Base-by-base conservation (phyloP, 2,797 vertebrate genomes). In the Centroberyx gerrardi region DNA sequence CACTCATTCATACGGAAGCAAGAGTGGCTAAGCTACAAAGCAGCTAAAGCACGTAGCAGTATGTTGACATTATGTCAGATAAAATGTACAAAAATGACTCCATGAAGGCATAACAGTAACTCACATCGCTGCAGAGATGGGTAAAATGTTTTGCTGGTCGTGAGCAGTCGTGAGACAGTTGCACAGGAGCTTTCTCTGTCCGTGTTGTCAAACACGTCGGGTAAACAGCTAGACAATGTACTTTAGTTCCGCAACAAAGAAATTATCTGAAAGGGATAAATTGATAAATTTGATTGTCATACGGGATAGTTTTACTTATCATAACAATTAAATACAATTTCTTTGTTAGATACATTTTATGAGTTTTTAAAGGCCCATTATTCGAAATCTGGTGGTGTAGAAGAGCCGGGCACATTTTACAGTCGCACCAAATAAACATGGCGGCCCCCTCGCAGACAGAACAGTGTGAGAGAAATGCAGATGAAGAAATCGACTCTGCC, bases 351-450 rank as follows among this genome's bases (percentile, higher is more conserved):
- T 53, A 29, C 0, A 40, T 5, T 17, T 12, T 14, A 51, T 40
- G 68, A 5, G 10, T 1, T 33, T 62, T 67, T n/a, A 7, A 17
- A 49, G 17, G 18, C 3, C 1, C 5, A 17, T 6, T 49, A n/a
- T 28, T 54, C 2, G n/a, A 54, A 22, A 22, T 52, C 18, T 22
- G 28, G 4, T n/a, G 3, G 8, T 4, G 5, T 13, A 27, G 27
- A 52, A 22, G 10, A 72, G 18, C 54, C 84, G 93, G 86, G 22
- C 72, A 14, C 0, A 22, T 78, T 88, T 86, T 3, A 80, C 1
- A 2, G 90, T 72, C n/a, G 81, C 76, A 93, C 93, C 87, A 87
- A 91, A 93, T 69, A 92, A 91, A 90, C 82, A 94, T 94, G 91
- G 91, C 90, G 56, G 86, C 85, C 22, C 46, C 78, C 40, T 56